Evolutionary conservation across 2,797 vertebrate genomes (phyloP), one percentile per base, ranked within the genome.

Genomic region (Eidolon dupreanum): DNA sequence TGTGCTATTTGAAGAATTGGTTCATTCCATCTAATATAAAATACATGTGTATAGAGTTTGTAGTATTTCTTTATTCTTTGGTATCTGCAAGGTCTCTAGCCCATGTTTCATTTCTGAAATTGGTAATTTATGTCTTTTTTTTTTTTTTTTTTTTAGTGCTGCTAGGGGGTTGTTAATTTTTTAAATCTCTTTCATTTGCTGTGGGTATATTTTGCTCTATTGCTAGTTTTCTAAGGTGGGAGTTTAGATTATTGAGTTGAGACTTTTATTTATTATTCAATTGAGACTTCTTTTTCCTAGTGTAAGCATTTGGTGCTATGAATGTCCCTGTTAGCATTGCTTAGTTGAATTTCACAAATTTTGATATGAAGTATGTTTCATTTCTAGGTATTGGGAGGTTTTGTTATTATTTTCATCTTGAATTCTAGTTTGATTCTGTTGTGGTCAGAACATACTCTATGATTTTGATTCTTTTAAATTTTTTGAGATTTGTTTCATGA

Each of bases 401-500:
- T 66, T 93, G 8, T 53, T 73, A 24, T 38, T 51, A 43, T 78
- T 85, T 63, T 94, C 11, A 73, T 38, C 63, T 0, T 82, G 28
- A 82, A 66, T 92, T n/a, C 70, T 65, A 55, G 9, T 70, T 88
- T 61, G 84, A 77, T 75, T 88, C n/a, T 26, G 11, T 86, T 91
- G 74, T 82, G 46, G 24, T 73, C 38, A 74, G n/a, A 81, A 33
- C 16, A 46, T 71, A 55, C 22, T 70, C 9, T 28, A 36, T 71
- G 46, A 53, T 68, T 88, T 78, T 71, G 71, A 82, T 66, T 96
- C 36, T 88, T 83, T 88, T 20, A 89, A 65, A 36, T 63, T 87
- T 95, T 43, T 90, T 83, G 5, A 70, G 15, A 59, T 41, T 75
- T 84, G 43, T 81, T 92, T 63, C 66, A 59, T 88, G 51, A 51